Evolutionary conservation across 2,888 invertebrate genomes (phyloP).

Genomic region (Embidobia sp.): DNA sequence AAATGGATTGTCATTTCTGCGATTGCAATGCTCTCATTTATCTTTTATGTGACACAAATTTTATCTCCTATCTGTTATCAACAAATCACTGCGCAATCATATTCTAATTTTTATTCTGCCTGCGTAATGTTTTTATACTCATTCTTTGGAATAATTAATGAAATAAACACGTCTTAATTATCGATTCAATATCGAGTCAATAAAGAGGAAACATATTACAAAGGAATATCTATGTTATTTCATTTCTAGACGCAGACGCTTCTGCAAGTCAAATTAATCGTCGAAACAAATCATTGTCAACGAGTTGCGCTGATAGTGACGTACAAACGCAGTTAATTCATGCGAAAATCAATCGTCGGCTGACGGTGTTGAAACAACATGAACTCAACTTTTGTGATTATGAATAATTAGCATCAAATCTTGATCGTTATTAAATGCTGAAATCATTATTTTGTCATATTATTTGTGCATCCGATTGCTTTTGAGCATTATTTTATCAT

Average conservation of each 20-base stretch:
- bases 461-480: constrained; percentile 20
- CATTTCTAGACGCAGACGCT: constrained; percentile 37
- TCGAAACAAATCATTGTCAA: constrained; percentile 36
- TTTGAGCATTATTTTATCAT: neutral
- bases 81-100: constrained; percentile 9
- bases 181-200: too few relatives aligned
- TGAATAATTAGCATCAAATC: constrained; percentile 67
- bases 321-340: constrained; percentile 37
- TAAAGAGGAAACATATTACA: constrained; percentile 15
- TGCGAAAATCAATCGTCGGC: constrained; percentile 43
- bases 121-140: too few relatives aligned
- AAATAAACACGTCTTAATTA: too few relatives aligned
- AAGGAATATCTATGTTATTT: constrained; percentile 20
- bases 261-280: constrained; percentile 27
- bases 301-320: constrained; percentile 28
- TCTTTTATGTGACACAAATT: constrained; percentile 5
- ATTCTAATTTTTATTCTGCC: too few relatives aligned
- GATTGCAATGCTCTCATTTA: constrained; percentile 32
- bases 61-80: constrained; percentile 11
- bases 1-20: constrained; percentile 24
- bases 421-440: constrained; percentile 65
- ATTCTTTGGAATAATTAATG: too few relatives aligned
- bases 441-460: constrained; percentile 66
- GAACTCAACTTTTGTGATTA: constrained; percentile 58
- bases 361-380: constrained; percentile 49